These are phyloP conservation scores for Melanogrammus aeglefinus DNA, from an alignment of 2,797 vertebrate genomes.

Conservation along the genomic window DNA sequence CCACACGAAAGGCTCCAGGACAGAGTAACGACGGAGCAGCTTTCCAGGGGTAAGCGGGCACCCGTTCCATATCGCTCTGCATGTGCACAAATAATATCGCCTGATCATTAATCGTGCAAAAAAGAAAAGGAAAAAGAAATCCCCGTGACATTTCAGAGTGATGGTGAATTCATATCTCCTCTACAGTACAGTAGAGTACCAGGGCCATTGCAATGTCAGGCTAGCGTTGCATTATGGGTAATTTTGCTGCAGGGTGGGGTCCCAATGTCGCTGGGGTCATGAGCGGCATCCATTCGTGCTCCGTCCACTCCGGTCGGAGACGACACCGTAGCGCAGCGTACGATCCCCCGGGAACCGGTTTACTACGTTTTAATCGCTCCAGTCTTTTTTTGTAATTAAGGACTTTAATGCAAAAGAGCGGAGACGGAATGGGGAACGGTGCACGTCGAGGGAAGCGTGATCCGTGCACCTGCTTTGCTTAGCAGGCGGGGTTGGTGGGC, in stretches of 20 bases:
- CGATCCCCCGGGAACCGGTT: conserved; percentile 47
- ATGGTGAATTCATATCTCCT: conserved; percentile 67
- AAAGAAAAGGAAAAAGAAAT: conserved; percentile 45
- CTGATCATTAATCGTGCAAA: conserved; percentile 69
- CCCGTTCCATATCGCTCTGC: conserved; percentile 42
- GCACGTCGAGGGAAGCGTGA: conserved; percentile 49
- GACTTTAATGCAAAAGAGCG: conserved; percentile 68
- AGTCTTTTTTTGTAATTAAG: conserved; percentile 76
- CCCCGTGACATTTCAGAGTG: conserved; percentile 58
- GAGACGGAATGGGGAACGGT: conserved; percentile 63
- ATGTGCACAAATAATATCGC: conserved; percentile 62
- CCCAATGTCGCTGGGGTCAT: conserved; percentile 70
- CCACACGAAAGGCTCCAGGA: conserved; percentile 45
- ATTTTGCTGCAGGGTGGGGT: conserved; percentile 62
- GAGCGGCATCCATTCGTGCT: conserved; percentile 74
- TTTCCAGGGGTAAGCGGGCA: conserved; percentile 73
- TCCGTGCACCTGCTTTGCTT: conserved; percentile 50
- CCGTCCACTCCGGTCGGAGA: conserved; percentile 69
- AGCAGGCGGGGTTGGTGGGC: conserved; percentile 63
- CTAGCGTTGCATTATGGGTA: conserved; percentile 74
- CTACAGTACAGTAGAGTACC: conserved; percentile 38
- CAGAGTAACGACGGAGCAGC: conserved; percentile 55
- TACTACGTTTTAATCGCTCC: conserved; percentile 74
- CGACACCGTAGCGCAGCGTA: conserved; percentile 60
- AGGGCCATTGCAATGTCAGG: conserved; percentile 53